Evolutionary conservation across 1,140 invertebrate genomes (phyloP), one percentile per base, ranked within the genome.

Genomic region (Diachasmimorpha longicaudata): DNA sequence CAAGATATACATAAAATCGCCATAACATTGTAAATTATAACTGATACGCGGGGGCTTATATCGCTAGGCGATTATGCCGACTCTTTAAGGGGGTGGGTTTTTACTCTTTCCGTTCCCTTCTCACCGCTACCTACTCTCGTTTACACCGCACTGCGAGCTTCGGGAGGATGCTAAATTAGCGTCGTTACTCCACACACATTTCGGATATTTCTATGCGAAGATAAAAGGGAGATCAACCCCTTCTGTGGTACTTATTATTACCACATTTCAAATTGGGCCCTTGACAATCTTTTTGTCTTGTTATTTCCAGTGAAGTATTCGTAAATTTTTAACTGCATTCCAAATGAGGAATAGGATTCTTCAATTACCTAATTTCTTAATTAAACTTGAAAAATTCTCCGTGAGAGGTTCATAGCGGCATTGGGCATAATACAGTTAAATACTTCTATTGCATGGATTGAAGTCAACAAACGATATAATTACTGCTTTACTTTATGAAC

Each of bases 1-100:
- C 84, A 85, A 87, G 87, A 89, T 89, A 89, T 89, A 89, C 88
- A 89, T 89, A 89, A 89, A 88, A 89, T 88, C 83, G 88, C 88
- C 87, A 89, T 89, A 89, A 89, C 88, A 86, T 88, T 89, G 86
- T 88, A 89, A 89, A 89, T 89, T 89, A 89, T 88, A 88, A 88
- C 87, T 88, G 87, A 88, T 89, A 88, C 85, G 86, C 77, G 69
- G 46, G 72, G 77, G 87, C 87, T 88, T 89, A 89, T 85, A 85
- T 86, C 83, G 83, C 79, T 39, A 58, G 70, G 74, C 70, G 55
- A 68, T 74, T 72, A 25, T 58, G 13, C 11, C 36, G 11, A 48
- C 58, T 73, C 70, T 74, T 58, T 75, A 78, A 70, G 58, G 74
- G 67, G 46, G 37, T 46, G 71, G 44, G 70, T 68, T 68, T 68